Base-by-base conservation (phyloP, 2,888 invertebrate species). In the Drosophila infuscata region DNA sequence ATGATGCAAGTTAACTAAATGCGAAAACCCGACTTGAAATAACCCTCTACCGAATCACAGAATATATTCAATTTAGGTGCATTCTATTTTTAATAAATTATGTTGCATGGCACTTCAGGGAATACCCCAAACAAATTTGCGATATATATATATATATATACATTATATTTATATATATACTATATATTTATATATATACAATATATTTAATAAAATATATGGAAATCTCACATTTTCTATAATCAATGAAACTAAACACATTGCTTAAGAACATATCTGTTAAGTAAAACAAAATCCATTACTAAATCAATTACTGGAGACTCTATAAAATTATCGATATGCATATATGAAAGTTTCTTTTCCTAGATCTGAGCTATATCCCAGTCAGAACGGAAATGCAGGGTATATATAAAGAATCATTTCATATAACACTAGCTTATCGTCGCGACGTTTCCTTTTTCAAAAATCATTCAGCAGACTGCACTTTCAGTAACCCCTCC, bases 401-500 rank as follows among this genome's bases (percentile, higher is more conserved):
- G 67, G 63, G 74, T 74, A 66, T 78, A 8, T 0, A 2, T 41
- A 30, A 30, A 62, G 30, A 58, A 59, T 52, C 33, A 52, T 51
- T 71, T 56, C 25, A 46, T 62, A 43, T 52, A 46, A 38, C 4
- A 46, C 25, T 46, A 25, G 17, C 32, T 46, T 52, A n/a, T 38
- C 48, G 33, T 20, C 43, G 43, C 46, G 74, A 59, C 61, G 68
- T 68, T 76, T 74, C 49, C 76, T 74, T 52, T 49, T 38, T 57
- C 60, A 36, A 61, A 78, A 58, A 61, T 49, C 58, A 52, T 57
- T 64, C 30, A 32, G 48, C 66, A 49, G 48, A 52, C 36, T 78
- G 79, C 74, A 74, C 48, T 73, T 57, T 53, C 43, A 43, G 54
- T 63, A 52, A 49, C 69, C 57, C 29, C 35, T 2, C 25, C 25